Base-by-base conservation (phyloP, 2,113 vertebrate species). In the Corythoichthys haematopterus region DNA sequence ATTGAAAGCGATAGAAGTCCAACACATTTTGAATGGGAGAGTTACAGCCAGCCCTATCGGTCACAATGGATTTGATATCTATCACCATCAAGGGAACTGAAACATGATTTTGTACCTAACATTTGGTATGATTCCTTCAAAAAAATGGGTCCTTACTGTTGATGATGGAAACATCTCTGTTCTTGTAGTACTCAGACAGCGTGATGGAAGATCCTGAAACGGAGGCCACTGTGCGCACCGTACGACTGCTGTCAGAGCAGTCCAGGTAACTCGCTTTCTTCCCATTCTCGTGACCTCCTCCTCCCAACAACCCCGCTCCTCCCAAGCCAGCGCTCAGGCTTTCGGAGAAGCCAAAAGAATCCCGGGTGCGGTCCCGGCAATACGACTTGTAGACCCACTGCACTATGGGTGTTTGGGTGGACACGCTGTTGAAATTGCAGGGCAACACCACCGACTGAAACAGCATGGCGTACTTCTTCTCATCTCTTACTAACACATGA, bases 301-400 rank as follows among this genome's bases (percentile, higher is more conserved):
- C 80, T 1, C 69, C 52, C 0, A 43, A 56, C 55, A 70, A 13
- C 9, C 83, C 80, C 0, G 80, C 81, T n/a, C 82, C 85, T 15
- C 80, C 78, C 57, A 69, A 37, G 46, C 82, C 56, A 36, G 75
- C 78, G 0, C 70, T 38, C 65, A 78, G 15, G 64, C 59, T 79
- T 68, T 87, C 78, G 0, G 77, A 13, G 65, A 63, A 68, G 74
- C 53, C 84, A 68, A 88, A 90, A 0, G 87, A 80, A 40, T 90
- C 88, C 33, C 85, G 70, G 0, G 88, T 88, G 45, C 85, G 87
- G 76, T 90, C 88, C 4, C 84, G 81, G 16, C 88, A 90, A 82
- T 90, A 90, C 0, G 88, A 90, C 79, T 90, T 90, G 73, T 85
- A 90, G 28, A 90, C 79, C 88, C 88, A 90, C 62, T 88, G 83